A percentile compares a stretch with the other conserved stretches of the same genome.
phyloP scores from a whole-genome alignment of 2,888 invertebrate genomes.

The Zaprionus lineosus region DNA sequence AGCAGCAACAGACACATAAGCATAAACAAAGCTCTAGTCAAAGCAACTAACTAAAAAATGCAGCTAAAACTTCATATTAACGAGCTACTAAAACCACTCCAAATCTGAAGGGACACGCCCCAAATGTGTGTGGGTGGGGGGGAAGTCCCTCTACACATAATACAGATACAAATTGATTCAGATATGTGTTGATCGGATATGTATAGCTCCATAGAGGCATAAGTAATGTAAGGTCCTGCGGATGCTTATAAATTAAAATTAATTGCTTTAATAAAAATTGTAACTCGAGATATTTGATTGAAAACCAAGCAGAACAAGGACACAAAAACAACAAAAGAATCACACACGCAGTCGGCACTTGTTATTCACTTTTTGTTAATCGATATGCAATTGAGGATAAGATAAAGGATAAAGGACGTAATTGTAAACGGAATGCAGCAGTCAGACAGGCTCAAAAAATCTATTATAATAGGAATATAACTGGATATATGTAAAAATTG shows the following conservation, averaged over 20 bases:
- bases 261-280: constrained; percentile 44
- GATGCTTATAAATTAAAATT: neutral
- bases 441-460: constrained; percentile 23
- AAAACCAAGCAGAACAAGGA: constrained; percentile 28
- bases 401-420: constrained; percentile 35
- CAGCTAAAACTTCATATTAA: constrained; percentile 52
- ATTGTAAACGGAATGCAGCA: constrained; percentile 30
- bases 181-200: constrained; percentile 15
- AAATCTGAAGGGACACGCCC: too few species aligned
- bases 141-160: too few species aligned
- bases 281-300: constrained; percentile 50
- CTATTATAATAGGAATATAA: constrained; percentile 17
- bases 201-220: neutral
- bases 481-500: constrained; percentile 60
- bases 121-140: too few species aligned
- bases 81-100: constrained; percentile 45
- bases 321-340: constrained; percentile 14
- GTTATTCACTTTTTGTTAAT: constrained; percentile 66
- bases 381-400: constrained; percentile 53
- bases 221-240: neutral
- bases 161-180: constrained; percentile 3
- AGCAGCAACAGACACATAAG: too few species aligned
- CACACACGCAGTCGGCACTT: constrained; percentile 47
- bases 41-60: constrained; percentile 35
- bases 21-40: constrained; percentile 26